Base-by-base conservation (phyloP, 1,140 invertebrate genomes). In the Triops longicaudatus region DNA sequence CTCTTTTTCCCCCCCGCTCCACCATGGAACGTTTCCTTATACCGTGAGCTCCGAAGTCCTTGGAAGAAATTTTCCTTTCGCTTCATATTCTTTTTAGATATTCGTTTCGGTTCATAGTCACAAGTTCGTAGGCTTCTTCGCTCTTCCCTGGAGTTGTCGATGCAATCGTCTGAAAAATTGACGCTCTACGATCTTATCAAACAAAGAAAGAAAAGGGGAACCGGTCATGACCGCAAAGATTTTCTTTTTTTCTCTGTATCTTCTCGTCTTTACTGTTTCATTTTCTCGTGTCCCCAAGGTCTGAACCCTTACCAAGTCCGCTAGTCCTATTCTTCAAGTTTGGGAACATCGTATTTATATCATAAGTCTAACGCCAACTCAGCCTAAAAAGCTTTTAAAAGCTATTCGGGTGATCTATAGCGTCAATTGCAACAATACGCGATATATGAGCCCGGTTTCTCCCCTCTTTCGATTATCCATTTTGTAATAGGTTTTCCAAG, bases 121-220 rank as follows among this genome's bases (percentile, higher is more conserved):
- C 50, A 63, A 63, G 50, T 22, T 37, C 50, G 3, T 63, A 22
- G 50, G 50, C 50, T 63, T 5, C n/a, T n/a, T 5, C 50, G 6
- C 50, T 63, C 50, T 63, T 63, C 50, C 50, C 50, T 9, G 50
- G 50, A 63, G 17, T 63, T 63, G 50, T 63, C 50, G 50, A 63
- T 63, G 50, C n/a, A 63, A 22, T 22, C 50, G 50, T 63, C 50
- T 14, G 50, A 63, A 63, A 63, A 63, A 63, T 63, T 63, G 50
- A 63, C 50, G 50, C 50, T 22, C 50, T 0, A 63, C 50, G 50
- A 63, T 63, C 50, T 63, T 63, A 63, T 63, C 50, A 63, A 63
- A 63, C 50, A 22, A 63, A 37, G 31, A 37, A 37, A 37, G 7
- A 37, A 37, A 63, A 22, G 17, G 22, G 50, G 50, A 63, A 63